Evolutionary conservation across 2,797 vertebrate species (phyloP).

Genomic region (Rhynchotus rufescens): DNA sequence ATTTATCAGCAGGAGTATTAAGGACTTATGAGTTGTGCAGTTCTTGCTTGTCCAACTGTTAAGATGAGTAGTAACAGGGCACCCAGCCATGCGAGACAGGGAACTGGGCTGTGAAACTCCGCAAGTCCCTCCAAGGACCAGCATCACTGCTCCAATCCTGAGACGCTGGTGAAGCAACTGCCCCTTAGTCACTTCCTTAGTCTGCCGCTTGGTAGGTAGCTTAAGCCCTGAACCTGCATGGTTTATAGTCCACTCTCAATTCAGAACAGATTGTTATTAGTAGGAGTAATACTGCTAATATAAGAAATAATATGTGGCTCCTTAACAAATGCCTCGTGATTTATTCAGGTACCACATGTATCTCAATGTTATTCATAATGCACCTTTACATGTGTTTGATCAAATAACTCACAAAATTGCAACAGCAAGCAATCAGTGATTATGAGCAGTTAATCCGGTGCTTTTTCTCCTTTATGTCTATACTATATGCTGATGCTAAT

Average conservation of each 20-base stretch:
- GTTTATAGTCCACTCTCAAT: background rate
- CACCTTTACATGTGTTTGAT: accelerated
- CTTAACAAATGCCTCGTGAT: background rate
- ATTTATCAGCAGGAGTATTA: background rate
- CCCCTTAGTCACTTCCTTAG: background rate
- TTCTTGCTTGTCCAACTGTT: background rate
- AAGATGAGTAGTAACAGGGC: background rate
- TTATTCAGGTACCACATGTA: background rate
- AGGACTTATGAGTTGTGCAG: background rate
- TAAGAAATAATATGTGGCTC: background rate
- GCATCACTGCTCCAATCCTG: background rate
- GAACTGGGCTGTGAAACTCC: background rate
- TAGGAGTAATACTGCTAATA: no score
- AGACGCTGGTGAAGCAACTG: background rate
- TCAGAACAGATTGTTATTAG: background rate
- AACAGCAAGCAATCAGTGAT: background rate
- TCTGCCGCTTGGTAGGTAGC: background rate
- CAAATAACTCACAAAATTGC: background rate
- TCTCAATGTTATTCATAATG: background rate
- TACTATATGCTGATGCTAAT: background rate
- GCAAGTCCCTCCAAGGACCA: background rate
- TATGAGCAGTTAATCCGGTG: background rate
- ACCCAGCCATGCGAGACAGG: background rate
- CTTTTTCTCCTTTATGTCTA: background rate
- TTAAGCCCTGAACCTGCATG: background rate